Evolutionary conservation across 2,797 vertebrate genomes (phyloP), one percentile per base, ranked within the genome.

Genomic region (Crypturellus tataupa): DNA sequence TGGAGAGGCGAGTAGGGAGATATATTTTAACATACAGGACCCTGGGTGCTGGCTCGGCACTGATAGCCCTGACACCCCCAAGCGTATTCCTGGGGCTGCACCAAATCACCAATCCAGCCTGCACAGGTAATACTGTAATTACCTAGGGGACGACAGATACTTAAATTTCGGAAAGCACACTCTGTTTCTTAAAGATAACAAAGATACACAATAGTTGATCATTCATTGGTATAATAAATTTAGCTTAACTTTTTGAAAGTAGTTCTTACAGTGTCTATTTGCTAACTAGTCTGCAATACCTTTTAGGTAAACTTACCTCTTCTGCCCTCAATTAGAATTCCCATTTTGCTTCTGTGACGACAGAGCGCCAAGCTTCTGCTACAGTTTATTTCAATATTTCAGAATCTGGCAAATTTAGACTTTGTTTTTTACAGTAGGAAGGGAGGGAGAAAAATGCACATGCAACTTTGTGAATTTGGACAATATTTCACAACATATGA

Each of bases 11-110:
- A 25, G 37, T 33, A n/a, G 2, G 4, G 53, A 58, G 37, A n/a
- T 1, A 0, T 3, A 14, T 35, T 58, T 4, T 2, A 77, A 35
- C 17, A 53, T 18, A 24, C 6, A 9, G 37, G 44, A 33, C 63
- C 20, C 29, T 6, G 58, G 25, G 18, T 58, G 63, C 10, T 67
- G 18, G 76, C 55, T 42, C 13, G 63, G 47, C 11, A 33, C 23
- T n/a, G 47, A 42, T 5, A 79, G 35, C 42, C 42, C 39, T 24
- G 39, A 29, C 47, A 29, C 20, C 77, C 53, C 53, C 42, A 63
- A 46, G 46, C 25, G 33, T 46, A 64, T 33, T 24, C 27, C 7
- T 7, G 7, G 37, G 51, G 56, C 55, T 46, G 56, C 40, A 70
- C n/a, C 78, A 24, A 81, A n/a, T 51, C 69, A 42, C 24, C 5